These are phyloP conservation scores for Corynorhinus townsendii DNA, from an alignment of 2,113 vertebrate genomes.

Conservation along the genomic window DNA sequence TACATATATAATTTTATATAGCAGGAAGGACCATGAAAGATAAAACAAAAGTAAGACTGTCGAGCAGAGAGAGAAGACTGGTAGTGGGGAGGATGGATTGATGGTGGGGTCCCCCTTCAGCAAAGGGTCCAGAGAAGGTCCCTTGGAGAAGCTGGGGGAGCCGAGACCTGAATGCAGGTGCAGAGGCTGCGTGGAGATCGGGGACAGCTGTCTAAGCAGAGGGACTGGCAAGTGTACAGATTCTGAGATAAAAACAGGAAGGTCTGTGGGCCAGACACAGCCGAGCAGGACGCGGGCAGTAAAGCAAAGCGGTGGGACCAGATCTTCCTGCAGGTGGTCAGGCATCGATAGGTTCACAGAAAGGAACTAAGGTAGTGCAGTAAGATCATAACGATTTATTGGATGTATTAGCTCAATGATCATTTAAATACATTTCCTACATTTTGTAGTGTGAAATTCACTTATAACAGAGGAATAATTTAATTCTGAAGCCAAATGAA, in stretches of 20 bases:
- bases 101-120: neutral
- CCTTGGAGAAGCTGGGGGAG: no score
- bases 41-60: neutral
- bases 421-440: slow-evolving; percentile 47
- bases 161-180: neutral
- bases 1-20: neutral
- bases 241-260: neutral
- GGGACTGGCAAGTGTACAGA: no score
- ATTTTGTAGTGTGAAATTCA: slow-evolving; percentile 1
- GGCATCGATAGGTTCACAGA: neutral
- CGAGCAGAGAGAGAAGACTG: neutral
- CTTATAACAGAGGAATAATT: slow-evolving; percentile 53
- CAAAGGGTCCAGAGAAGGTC: neutral
- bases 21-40: neutral
- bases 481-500: slow-evolving; percentile 65
- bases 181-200: neutral
- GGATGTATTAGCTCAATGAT: slow-evolving; percentile 45
- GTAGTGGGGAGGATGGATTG: neutral
- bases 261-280: fast-evolving
- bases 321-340: neutral
- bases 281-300: fast-evolving
- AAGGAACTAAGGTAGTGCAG: neutral
- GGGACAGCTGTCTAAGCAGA: neutral
- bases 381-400: neutral
- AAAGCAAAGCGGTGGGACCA: fast-evolving